Evolutionary conservation across 2,113 vertebrate species (phyloP).

Genomic region (Cnemophilus loriae): DNA sequence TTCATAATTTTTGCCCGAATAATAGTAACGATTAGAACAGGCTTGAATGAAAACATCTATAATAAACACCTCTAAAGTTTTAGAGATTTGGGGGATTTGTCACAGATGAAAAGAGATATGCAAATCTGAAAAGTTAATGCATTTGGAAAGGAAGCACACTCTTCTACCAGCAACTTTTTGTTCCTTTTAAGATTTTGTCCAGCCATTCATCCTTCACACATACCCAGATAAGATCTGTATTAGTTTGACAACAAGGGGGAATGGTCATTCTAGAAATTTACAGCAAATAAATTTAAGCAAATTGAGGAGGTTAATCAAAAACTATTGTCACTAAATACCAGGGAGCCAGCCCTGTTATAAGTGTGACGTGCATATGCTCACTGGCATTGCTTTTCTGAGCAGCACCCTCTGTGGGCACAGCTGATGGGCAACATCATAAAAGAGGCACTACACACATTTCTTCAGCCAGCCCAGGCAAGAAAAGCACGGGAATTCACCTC

Average conservation of each 20-base stretch:
- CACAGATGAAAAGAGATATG: neutral
- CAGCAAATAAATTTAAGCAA: neutral
- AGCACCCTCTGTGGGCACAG: neutral
- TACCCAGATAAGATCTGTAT: neutral
- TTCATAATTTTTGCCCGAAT: neutral
- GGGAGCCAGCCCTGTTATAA: neutral
- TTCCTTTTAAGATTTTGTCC: neutral
- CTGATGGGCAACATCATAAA: neutral
- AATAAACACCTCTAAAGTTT: neutral
- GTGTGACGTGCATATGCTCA: neutral
- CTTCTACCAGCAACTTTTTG: neutral
- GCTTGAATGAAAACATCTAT: neutral
- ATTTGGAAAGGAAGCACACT: neutral
- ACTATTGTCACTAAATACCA: neutral
- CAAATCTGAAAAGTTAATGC: neutral
- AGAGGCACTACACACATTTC: neutral
- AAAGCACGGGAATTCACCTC: neutral
- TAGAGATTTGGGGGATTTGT: neutral
- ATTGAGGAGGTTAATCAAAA: neutral
- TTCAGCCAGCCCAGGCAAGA: neutral
- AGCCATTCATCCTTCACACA: neutral
- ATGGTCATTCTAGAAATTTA: neutral
- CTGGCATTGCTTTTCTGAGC: neutral
- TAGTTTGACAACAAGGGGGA: neutral
- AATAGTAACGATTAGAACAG: neutral